Evolutionary conservation across 2,113 vertebrate species (phyloP), one percentile per base, ranked within the genome.

Genomic region (Alouatta palliata): DNA sequence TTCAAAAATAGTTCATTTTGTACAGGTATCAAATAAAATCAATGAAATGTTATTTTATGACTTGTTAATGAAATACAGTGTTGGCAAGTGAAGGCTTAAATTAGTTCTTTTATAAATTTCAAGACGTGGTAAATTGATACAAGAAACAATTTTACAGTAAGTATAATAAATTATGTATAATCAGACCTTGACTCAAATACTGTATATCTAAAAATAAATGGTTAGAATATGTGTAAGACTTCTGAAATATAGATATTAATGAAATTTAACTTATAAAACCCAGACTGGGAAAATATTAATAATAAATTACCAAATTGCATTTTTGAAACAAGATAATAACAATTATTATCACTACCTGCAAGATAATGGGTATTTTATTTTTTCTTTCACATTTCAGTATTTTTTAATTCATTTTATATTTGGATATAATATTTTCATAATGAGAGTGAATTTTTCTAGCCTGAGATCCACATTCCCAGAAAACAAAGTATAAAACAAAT

Each of bases 21-120:
- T 58, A n/a, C 0, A 19, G 32, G 61, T 95, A 87, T 90, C 43
- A 82, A 73, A 43, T 91, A 90, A 86, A 71, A 90, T 84, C 6
- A 94, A 80, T 83, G 37, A 79, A 89, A 93, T 94, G 71, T 1
- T 32, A 79, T 75, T 91, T 93, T 54, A 88, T 96, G 32, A 52
- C 40, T 56, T 85, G 35, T 56, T 87, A 91, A 45, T 94, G 7
- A 89, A 93, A 40, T 61, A 86, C 47, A 68, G 0, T 82, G 11
- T 75, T 94, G 37, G 37, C 7, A 87, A 64, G 79, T 83, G 32
- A 94, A 8, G 21, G 3, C 3, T 76, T 82, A 77, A 83, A 90
- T 87, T 8, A 87, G 54, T 8, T 13, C 17, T n/a, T 75, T 61
- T 9, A 37, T 64, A 77, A 82, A 82, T 61, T 86, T 79, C 11